Conservation (phyloP, 2,888 invertebrate genomes). For the Caenorhabditis becei region DNA sequence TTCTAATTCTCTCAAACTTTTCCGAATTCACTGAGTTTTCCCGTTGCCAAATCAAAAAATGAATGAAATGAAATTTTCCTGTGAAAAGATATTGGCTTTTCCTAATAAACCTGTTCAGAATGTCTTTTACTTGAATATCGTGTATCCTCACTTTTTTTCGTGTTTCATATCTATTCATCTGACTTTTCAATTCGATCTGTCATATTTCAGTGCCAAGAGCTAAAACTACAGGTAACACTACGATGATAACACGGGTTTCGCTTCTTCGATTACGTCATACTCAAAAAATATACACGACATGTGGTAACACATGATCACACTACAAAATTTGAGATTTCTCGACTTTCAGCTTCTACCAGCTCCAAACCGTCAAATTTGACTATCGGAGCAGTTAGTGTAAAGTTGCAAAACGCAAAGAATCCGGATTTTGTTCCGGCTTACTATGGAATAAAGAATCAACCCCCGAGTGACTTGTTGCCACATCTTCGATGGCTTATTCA, state of each 20-base stretch:
- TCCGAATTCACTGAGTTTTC: background rate
- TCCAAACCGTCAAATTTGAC: conserved; percentile 42
- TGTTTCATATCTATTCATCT: background rate
- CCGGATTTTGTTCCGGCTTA: conserved; percentile 89
- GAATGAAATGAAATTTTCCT: background rate
- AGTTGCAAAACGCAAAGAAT: conserved; percentile 84
- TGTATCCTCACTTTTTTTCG: background rate
- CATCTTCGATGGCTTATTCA: conserved; percentile 97
- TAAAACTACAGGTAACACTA: conserved; percentile 25
- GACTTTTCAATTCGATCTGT: background rate
- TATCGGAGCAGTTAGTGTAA: conserved; percentile 33
- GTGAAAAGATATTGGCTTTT: background rate
- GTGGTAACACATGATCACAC: background rate
- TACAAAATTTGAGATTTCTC: background rate
- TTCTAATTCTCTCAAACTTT: conserved; percentile 1
- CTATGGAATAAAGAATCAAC: conserved; percentile 36
- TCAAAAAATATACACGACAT: conserved; percentile 8
- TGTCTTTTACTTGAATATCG: background rate
- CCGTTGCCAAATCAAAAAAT: background rate
- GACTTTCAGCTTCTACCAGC: conserved; percentile 38
- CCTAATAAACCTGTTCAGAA: background rate
- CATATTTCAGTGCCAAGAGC: conserved; percentile 14
- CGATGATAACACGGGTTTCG: conserved; percentile 54
- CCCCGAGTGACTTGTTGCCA: conserved; percentile 82
- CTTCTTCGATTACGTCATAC: conserved; percentile 40